Base-by-base conservation (phyloP, 2,113 vertebrate genomes). In the Vombatus ursinus region DNA sequence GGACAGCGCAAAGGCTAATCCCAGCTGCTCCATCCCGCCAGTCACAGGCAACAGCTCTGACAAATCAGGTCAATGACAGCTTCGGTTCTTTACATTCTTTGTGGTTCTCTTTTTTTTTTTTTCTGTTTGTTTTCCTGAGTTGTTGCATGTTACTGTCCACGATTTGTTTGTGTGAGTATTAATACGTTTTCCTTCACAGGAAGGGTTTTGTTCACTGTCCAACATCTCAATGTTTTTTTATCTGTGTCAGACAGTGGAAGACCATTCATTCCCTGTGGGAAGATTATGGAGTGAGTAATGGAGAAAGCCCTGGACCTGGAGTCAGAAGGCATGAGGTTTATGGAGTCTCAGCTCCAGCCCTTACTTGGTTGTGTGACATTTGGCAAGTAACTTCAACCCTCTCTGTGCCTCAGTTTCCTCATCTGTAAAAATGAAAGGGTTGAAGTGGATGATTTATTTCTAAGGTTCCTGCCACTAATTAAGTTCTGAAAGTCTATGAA, bases 31-130 rank as follows among this genome's bases (percentile, higher is more conserved):
- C 97, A 61, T 98, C 97, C 97, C 98, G 96, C 98, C 98, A 98
- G 98, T 98, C 98, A 97, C 98, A 98, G 98, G 98, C 97, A 98
- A 98, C 98, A 98, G 91, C 97, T 98, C 99, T 98, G 99, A 99
- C 98, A 99, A 99, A 99, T 99, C 99, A 99, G 99, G 99, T 99
- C 98, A 99, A 99, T 98, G 98, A 95, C 97, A 98, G 97, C 97
- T 98, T 99, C 99, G 97, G 97, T 99, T 99, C 97, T 99, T 95
- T 98, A 24, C 94, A 90, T 98, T 97, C 94, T 97, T 97, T 96
- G n/a, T 96, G 98, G 98, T 97, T 96, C 49, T 92, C 91, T 92
- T 16, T 2, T 23, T 61, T 90, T 96, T 96, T 49, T 91, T 37
- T 84, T n/a, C 1, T 84, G 16, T 96, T 95, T 97, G 94, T 96